Conservation (phyloP, 2,888 invertebrate genomes). For the Calliscelio sp. region DNA sequence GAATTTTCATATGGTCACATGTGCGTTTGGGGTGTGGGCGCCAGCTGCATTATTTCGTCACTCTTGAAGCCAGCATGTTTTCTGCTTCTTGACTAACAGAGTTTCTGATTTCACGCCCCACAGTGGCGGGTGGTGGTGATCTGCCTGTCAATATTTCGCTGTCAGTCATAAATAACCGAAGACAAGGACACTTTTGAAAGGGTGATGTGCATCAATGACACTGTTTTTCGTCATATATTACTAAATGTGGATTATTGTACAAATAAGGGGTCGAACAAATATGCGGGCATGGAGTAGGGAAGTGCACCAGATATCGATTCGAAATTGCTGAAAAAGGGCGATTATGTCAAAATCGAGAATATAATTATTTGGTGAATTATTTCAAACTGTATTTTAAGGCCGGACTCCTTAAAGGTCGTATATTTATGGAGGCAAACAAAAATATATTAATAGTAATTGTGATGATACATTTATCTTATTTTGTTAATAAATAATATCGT, state of each 20-base stretch:
- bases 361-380: no score
- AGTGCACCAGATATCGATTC: constrained; percentile 46
- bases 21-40: constrained; percentile 41
- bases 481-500: no score
- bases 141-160: constrained; percentile 54
- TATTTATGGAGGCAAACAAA: no score
- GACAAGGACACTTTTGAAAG: constrained; percentile 29
- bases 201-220: constrained; percentile 46
- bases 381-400: no score
- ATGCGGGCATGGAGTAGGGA: constrained; percentile 44
- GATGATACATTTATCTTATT: no score
- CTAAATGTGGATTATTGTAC: constrained; percentile 54
- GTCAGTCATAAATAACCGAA: constrained; percentile 19
- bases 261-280: constrained; percentile 52
- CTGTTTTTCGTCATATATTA: constrained; percentile 26
- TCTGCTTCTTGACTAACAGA: constrained; percentile 39
- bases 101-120: constrained; percentile 58
- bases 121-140: constrained; percentile 40
- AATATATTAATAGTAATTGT: no score
- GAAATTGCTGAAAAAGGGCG: constrained; percentile 21
- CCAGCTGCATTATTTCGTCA: constrained; percentile 57
- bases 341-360: no score
- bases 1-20: no score
- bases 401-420: no score
- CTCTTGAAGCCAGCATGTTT: constrained; percentile 51